Percentiles rank a stretch among this genome's conserved stretches.
These are phyloP conservation scores for Drosophila mimica DNA, from an alignment of 2,888 invertebrate species.

Conservation along the genomic window DNA sequence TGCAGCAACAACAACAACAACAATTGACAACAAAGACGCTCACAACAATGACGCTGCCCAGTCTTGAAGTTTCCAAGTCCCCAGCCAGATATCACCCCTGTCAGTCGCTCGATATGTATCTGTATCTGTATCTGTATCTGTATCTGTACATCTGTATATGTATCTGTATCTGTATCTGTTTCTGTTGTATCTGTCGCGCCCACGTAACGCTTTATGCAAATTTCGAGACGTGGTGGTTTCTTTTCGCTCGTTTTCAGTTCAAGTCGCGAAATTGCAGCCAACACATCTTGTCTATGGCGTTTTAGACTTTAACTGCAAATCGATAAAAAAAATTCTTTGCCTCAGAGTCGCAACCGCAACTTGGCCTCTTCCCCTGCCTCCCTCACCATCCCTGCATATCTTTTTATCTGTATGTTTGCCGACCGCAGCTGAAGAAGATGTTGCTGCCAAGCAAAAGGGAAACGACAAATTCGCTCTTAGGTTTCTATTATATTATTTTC, in stretches of 20 bases:
- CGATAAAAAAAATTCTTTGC: constrained; percentile 45
- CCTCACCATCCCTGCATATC: constrained; percentile 15
- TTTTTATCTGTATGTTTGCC: constrained; percentile 7
- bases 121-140: constrained; percentile 9
- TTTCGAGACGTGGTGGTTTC: constrained; percentile 23
- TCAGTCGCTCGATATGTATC: neutral
- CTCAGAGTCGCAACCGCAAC: neutral
- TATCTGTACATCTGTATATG: constrained; percentile 7
- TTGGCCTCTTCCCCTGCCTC: constrained; percentile 5
- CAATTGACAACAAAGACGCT: constrained; percentile 21
- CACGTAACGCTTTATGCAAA: constrained; percentile 49
- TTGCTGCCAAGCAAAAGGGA: constrained; percentile 35
- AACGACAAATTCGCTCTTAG: constrained; percentile 31
- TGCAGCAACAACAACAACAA: constrained; percentile 14
- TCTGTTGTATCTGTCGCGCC: constrained; percentile 49
- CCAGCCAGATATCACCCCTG: constrained; percentile 5
- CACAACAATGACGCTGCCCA: constrained; percentile 45
- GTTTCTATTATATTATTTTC: neutral
- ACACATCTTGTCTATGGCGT: neutral
- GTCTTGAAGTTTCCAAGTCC: constrained; percentile 6
- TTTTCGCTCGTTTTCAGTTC: constrained; percentile 6
- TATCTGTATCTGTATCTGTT: constrained; percentile 13
- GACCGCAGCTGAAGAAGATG: constrained; percentile 7
- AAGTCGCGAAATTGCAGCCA: constrained; percentile 26
- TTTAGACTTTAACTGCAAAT: constrained; percentile 63